phyloP scores from a whole-genome alignment of 2,888 invertebrate genomes.

The Flexamia atlantica region DNA sequence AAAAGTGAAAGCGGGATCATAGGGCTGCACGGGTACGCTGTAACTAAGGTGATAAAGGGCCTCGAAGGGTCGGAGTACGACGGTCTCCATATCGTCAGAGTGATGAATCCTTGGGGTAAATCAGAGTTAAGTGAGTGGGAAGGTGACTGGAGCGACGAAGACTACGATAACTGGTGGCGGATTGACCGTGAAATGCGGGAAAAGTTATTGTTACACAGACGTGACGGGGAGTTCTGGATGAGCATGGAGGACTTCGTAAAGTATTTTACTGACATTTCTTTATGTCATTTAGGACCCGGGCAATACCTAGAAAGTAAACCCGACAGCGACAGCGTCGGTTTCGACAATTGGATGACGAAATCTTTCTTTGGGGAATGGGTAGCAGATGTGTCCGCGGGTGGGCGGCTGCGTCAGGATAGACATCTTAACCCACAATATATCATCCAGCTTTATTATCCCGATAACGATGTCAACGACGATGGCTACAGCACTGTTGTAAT shows the following conservation, averaged over 20 bases:
- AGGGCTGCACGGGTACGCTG: neutral
- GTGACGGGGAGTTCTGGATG: neutral
- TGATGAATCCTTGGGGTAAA: neutral
- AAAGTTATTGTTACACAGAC: neutral
- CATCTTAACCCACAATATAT: neutral
- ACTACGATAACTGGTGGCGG: neutral
- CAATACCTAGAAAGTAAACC: neutral
- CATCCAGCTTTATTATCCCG: neutral
- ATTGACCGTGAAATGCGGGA: neutral
- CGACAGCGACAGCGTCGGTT: neutral
- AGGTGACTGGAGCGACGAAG: neutral
- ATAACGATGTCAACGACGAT: neutral
- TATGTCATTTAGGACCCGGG: neutral
- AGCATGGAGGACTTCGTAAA: neutral
- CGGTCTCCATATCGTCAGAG: neutral
- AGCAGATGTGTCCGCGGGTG: neutral
- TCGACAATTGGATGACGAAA: neutral
- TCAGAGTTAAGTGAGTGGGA: neutral
- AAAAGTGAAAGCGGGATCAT: neutral
- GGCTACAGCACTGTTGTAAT: neutral
- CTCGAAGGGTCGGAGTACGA: neutral
- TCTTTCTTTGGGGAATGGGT: neutral
- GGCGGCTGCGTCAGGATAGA: neutral
- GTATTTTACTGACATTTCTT: neutral
- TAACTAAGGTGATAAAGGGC: neutral